Evolutionary conservation across 2,888 invertebrate species (phyloP).

Genomic region (Myopa testacea): DNA sequence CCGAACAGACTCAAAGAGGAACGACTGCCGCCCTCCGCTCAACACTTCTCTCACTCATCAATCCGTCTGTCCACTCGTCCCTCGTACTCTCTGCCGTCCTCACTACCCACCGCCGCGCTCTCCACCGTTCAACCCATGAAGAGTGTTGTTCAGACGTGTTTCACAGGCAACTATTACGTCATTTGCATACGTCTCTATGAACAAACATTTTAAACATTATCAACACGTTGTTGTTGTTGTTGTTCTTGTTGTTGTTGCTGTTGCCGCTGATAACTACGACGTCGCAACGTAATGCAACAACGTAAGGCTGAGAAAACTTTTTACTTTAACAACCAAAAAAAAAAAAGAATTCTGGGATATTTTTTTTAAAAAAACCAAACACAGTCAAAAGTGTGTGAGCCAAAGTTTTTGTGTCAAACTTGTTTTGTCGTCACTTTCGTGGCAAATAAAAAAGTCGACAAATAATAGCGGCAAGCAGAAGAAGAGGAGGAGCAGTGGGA

Average conservation of each 20-base stretch:
- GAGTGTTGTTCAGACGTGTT: background rate
- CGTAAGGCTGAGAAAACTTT: background rate
- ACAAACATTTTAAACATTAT: background rate
- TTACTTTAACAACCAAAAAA: background rate
- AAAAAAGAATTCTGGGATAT: background rate
- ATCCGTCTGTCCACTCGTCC: background rate
- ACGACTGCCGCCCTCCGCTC: no score
- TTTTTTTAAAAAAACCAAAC: background rate
- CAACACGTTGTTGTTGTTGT: background rate
- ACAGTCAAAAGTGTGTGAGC: constrained; percentile 24
- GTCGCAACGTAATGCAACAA: background rate
- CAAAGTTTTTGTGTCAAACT: constrained; percentile 24
- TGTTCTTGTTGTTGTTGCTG: no score
- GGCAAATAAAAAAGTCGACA: constrained; percentile 28
- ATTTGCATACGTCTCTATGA: constrained; percentile 3
- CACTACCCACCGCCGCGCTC: background rate
- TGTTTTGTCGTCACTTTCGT: constrained; percentile 30
- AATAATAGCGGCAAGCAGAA: constrained; percentile 10
- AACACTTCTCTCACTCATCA: no score
- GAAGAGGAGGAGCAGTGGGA: background rate
- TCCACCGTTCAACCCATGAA: background rate
- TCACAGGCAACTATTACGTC: constrained; percentile 10
- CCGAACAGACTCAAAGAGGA: background rate
- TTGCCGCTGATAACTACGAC: background rate
- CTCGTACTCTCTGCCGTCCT: background rate